Conservation (phyloP, 2,888 invertebrate genomes). For the Cancer borealis region DNA sequence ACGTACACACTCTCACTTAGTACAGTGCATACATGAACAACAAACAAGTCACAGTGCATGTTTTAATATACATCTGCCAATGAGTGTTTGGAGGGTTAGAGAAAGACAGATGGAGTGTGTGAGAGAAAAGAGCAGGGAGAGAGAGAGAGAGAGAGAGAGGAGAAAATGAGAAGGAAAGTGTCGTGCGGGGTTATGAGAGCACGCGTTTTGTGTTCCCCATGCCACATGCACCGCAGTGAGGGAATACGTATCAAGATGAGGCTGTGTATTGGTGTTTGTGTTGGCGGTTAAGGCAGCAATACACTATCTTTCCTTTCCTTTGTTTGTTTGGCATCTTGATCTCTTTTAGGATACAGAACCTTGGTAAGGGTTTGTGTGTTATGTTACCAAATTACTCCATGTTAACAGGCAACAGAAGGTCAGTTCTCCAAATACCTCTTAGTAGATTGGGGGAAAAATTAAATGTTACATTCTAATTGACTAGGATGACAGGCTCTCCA, state of each 20-base stretch:
- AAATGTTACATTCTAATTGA: background rate
- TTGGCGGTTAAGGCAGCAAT: background rate
- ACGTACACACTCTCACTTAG: background rate
- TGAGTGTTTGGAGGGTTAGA: background rate
- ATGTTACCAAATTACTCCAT: background rate
- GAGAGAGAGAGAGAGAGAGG: constrained; percentile 5
- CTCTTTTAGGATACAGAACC: constrained; percentile 22
- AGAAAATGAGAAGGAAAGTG: background rate
- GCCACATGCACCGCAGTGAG: constrained; percentile 8
- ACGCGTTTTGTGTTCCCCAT: background rate
- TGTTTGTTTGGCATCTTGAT: background rate
- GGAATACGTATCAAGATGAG: background rate
- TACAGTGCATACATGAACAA: constrained; percentile 22
- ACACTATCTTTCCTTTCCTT: constrained; percentile 6
- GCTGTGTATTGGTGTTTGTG: background rate
- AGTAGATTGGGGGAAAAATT: background rate
- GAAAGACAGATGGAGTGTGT: background rate
- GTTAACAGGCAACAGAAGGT: background rate
- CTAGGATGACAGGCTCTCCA: constrained; percentile 4
- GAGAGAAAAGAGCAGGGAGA: background rate
- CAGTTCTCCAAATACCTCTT: constrained; percentile 1
- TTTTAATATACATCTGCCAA: background rate
- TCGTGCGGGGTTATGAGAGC: background rate
- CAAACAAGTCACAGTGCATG: constrained; percentile 29
- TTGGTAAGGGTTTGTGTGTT: constrained; percentile 6